A percentile compares a stretch with the other conserved stretches of the same genome.
phyloP scores from a whole-genome alignment of 1,140 invertebrate genomes.

The Heliconius hermathena region DNA sequence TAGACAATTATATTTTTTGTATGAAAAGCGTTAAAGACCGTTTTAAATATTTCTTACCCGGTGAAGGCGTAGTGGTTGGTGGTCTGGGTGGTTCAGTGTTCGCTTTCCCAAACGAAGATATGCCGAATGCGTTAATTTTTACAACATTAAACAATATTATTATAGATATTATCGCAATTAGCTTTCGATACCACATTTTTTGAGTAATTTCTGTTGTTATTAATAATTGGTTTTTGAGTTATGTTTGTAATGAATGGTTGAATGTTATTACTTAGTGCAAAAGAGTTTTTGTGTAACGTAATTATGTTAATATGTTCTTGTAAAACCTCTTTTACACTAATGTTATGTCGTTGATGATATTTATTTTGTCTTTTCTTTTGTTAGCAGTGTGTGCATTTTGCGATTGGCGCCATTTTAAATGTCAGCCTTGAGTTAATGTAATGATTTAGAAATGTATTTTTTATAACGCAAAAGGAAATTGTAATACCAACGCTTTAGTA shows the following conservation, averaged over 20 bases:
- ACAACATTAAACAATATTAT: constrained; percentile 51
- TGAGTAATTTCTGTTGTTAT: constrained; percentile 24
- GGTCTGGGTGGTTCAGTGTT: constrained; percentile 69
- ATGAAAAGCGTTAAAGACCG: constrained; percentile 15
- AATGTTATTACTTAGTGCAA: background rate
- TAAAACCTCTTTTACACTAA: background rate
- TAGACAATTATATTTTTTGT: background rate
- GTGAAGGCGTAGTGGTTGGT: constrained; percentile 58
- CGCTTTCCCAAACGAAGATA: constrained; percentile 71
- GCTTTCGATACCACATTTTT: constrained; percentile 31
- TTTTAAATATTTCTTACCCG: constrained; percentile 59
- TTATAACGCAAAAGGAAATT: background rate
- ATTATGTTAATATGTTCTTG: background rate
- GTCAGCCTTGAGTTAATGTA: background rate
- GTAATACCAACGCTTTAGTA: background rate
- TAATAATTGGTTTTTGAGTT: constrained; percentile 14
- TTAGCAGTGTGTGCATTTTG: constrained; percentile 10
- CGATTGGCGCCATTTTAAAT: background rate
- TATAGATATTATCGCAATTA: constrained; percentile 38
- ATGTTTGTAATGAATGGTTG: background rate
- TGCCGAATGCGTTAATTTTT: constrained; percentile 55
- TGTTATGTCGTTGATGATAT: background rate
- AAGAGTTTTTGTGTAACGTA: background rate
- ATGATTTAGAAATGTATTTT: constrained; percentile 2
- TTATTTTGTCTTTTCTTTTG: background rate